Base-by-base conservation (phyloP, 2,797 vertebrate genomes). In the Macrochelys suwanniensis region DNA sequence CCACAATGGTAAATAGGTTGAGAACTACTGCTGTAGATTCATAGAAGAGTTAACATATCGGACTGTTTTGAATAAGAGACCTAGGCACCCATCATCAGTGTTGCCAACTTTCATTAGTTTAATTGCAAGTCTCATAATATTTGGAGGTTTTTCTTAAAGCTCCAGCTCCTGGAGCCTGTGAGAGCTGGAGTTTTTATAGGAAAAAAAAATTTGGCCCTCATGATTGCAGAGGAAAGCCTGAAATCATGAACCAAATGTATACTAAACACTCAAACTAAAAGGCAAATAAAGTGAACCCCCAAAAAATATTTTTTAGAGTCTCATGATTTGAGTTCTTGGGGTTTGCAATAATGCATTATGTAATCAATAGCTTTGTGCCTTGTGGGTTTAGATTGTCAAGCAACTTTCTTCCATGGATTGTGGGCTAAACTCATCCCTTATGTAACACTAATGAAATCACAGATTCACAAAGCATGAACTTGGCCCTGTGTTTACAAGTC, bases 391-490 rank as follows among this genome's bases (percentile, higher is more conserved):
- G 56, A 10, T 15, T 11, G 71, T 25, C 23, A 23, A 61, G 57
- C 7, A 1, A 5, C 25, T 85, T 68, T 28, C 31, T 49, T 2
- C n/a, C 1, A 0, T 0, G 8, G 9, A n/a, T 13, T 31, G 26
- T 0, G 49, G 45, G 49, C 50, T 56, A 0, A 19, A 9, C 6
- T 56, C 0, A 45, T 10, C 0, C 2, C 19, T 15, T n/a, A 53
- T 8, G 78, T 13, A 42, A 37, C 4, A 1, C 2, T 0, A 0
- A 4, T 0, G 31, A 15, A 3, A 45, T 0, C 2, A 23, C 8
- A 45, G 11, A 25, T 26, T 74, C 71, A 26, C 37, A 11, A 45
- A 74, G 42, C 26, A 47, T 47, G 6, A 76, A 76, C 21, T 68
- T 47, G 42, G 71, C 45, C 71, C 45, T 68, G 33, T 68, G 13